These are phyloP conservation scores for Campylorhamphus procurvoides DNA, from an alignment of 2,113 vertebrate species.

Conservation along the genomic window DNA sequence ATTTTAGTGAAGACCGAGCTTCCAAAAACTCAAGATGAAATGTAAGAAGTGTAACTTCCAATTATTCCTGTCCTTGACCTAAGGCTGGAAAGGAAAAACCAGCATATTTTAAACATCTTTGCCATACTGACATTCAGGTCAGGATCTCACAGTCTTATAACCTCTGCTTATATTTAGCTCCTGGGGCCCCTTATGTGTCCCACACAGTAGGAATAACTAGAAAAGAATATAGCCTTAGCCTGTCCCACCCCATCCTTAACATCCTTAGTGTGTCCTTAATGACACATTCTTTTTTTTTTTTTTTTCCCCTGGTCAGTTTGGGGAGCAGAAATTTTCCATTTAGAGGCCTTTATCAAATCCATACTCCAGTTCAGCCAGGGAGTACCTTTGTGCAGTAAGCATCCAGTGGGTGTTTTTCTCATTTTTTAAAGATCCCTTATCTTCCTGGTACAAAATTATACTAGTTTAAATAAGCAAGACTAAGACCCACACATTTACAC, in stretches of 20 bases:
- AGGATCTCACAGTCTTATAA: neutral
- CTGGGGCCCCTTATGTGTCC: neutral
- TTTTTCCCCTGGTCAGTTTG: neutral
- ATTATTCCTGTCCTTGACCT: neutral
- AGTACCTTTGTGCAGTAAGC: neutral
- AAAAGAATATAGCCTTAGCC: neutral
- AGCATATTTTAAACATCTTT: neutral
- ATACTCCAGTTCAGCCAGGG: neutral
- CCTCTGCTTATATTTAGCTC: neutral
- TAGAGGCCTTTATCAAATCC: neutral
- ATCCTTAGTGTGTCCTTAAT: too few relatives aligned
- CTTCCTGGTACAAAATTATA: neutral
- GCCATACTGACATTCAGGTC: neutral
- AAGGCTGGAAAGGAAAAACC: neutral
- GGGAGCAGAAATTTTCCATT: neutral
- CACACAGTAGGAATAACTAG: neutral
- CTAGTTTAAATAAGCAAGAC: neutral
- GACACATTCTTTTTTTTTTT: neutral
- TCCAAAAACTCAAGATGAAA: neutral
- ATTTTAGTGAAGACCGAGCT: neutral
- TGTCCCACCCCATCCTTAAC: too few relatives aligned
- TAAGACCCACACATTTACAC: neutral
- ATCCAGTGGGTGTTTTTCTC: neutral
- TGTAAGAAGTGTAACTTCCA: neutral
- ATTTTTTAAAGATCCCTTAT: neutral